Evolutionary conservation across 2,888 invertebrate genomes (phyloP).

Genomic region (Syrista parreyssii): DNA sequence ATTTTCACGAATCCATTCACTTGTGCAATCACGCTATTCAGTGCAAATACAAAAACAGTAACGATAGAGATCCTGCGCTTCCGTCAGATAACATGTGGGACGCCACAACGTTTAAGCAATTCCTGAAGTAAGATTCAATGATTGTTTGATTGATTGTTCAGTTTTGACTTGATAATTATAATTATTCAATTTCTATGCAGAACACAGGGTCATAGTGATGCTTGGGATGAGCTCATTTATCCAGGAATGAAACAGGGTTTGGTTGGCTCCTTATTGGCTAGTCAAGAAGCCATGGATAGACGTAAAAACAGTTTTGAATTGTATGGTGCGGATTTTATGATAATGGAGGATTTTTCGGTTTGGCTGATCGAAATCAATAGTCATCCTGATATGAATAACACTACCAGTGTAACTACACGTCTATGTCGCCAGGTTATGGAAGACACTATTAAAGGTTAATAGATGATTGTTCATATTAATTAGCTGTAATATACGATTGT

Average conservation of each 20-base stretch:
- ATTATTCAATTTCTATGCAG: conserved; percentile 59
- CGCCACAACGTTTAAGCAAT: conserved; percentile 79
- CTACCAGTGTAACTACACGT: conserved; percentile 88
- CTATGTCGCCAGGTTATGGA: conserved; percentile 90
- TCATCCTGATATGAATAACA: conserved; percentile 91
- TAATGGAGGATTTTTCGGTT: conserved; percentile 86
- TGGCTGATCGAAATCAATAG: conserved; percentile 97
- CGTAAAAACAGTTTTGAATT: conserved; percentile 89
- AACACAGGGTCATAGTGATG: conserved; percentile 79
- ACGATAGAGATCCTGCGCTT: conserved; percentile 78
- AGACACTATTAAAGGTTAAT: conserved; percentile 88
- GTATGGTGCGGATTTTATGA: conserved; percentile 96
- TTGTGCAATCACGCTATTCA: conserved; percentile 95
- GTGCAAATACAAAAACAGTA: conserved; percentile 82
- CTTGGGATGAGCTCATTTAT: conserved; percentile 87
- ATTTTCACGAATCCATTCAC: conserved; percentile 93
- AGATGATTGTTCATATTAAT: not conserved
- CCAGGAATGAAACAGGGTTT: conserved; percentile 87
- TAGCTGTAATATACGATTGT: not conserved
- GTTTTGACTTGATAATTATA: not conserved
- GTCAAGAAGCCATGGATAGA: conserved; percentile 87
- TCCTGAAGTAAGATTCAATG: conserved; percentile 67
- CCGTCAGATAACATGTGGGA: conserved; percentile 98
- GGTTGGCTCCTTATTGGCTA: conserved; percentile 85
- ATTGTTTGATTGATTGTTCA: not conserved